These are phyloP conservation scores for Craterocephalus amniculus DNA, from an alignment of 2,797 vertebrate species.

Conservation along the genomic window DNA sequence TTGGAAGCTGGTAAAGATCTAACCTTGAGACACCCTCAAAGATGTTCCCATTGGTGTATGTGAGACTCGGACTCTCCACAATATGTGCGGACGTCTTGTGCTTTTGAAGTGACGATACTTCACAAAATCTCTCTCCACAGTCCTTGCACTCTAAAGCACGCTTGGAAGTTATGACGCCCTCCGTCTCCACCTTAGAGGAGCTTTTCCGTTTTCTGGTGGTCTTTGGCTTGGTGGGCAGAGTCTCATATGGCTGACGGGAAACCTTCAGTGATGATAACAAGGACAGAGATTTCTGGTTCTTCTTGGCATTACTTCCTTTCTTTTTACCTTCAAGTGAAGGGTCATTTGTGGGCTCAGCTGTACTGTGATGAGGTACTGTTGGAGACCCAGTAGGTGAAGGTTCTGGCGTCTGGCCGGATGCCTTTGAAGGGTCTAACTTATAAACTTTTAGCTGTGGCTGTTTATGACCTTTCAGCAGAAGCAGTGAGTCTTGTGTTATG, in stretches of 20 bases:
- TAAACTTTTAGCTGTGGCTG: conserved; percentile 86
- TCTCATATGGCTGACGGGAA: conserved; percentile 33
- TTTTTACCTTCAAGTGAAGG: conserved; percentile 46
- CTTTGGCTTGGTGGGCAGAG: conserved; percentile 66
- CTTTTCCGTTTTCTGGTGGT: conserved; percentile 80
- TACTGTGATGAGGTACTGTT: conserved; percentile 32
- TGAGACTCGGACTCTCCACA: conserved; percentile 73
- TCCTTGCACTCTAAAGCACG: conserved; percentile 81
- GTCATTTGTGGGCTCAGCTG: conserved; percentile 35
- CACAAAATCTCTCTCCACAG: conserved; percentile 80
- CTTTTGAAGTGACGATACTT: conserved; percentile 81
- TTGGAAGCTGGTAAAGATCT: conserved; percentile 66
- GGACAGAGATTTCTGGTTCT: conserved; percentile 65
- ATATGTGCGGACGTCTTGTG: conserved; percentile 79
- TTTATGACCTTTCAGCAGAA: conserved; percentile 85
- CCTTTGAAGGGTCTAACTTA: conserved; percentile 81
- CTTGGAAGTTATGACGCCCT: conserved; percentile 79
- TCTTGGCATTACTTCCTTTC: conserved; percentile 69
- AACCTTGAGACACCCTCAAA: conserved; percentile 74
- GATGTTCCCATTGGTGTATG: conserved; percentile 75
- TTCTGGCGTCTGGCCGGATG: conserved; percentile 62
- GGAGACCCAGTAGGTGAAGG: conserved; percentile 37
- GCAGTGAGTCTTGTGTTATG: conserved; percentile 66
- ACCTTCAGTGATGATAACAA: conserved; percentile 63
- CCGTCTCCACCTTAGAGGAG: conserved; percentile 73